Conservation (phyloP, 2,888 invertebrate species). For the Rhagonycha lutea region DNA sequence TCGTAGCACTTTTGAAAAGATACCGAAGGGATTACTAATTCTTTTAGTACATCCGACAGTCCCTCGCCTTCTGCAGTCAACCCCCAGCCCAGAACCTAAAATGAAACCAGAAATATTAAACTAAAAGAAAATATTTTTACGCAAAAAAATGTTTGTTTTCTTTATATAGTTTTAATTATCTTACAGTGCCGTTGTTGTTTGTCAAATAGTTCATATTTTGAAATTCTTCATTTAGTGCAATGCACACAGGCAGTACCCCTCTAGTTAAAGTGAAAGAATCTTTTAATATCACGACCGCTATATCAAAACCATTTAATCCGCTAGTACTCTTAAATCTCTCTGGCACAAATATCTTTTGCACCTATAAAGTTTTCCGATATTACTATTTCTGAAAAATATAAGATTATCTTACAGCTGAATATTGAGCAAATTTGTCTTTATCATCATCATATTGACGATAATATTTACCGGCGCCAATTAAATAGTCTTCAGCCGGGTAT, state of each 20-base stretch:
- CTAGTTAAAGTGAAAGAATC: conserved; percentile 41
- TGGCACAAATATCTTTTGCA: conserved; percentile 35
- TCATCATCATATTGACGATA: conserved; percentile 39
- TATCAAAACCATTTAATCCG: conserved; percentile 43
- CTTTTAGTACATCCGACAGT: conserved; percentile 40
- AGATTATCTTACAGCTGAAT: not conserved
- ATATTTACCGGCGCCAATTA: conserved; percentile 45
- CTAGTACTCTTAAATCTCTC: conserved; percentile 35
- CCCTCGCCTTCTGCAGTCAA: conserved; percentile 35
- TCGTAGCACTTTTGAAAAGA: no score
- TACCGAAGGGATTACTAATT: conserved; percentile 28
- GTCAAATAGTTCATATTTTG: conserved; percentile 17
- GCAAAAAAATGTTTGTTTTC: no score
- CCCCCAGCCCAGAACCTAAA: conserved; percentile 48
- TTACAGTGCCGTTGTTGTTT: conserved; percentile 37
- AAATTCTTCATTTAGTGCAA: conserved; percentile 36
- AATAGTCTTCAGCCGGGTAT: conserved; percentile 20
- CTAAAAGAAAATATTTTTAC: no score
- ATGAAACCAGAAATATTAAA: not conserved
- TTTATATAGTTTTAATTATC: conserved; percentile 17
- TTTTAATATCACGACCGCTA: conserved; percentile 47
- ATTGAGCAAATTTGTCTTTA: conserved; percentile 32
- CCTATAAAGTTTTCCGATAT: conserved; percentile 22
- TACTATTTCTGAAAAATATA: not conserved
- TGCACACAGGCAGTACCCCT: conserved; percentile 50